Percentiles rank a stretch among this genome's conserved stretches.
Evolutionary conservation across 2,113 vertebrate species (phyloP).

Genomic region (Axis porcinus): DNA sequence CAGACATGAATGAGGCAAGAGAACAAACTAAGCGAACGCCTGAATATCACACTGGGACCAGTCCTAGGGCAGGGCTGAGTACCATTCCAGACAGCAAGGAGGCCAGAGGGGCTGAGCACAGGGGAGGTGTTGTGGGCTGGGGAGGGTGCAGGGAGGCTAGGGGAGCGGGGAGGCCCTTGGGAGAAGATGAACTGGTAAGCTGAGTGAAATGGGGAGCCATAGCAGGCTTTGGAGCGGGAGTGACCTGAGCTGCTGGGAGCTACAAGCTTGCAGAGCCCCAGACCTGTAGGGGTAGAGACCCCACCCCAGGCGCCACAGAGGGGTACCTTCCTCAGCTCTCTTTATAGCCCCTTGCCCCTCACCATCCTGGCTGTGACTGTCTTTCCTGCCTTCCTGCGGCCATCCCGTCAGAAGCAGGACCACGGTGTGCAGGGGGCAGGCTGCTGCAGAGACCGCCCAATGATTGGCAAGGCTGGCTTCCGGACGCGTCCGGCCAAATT

Average conservation of each 20-base stretch:
- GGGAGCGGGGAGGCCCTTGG: background rate
- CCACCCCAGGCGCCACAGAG: background rate
- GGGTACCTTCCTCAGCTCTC: background rate
- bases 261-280: background rate
- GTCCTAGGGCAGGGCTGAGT: background rate
- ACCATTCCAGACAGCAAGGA: background rate
- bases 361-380: background rate
- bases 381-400: background rate
- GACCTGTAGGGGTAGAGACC: background rate
- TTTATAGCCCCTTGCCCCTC: no score
- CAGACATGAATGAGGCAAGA: background rate
- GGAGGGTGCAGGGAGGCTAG: fast-evolving
- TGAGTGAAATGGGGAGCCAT: background rate
- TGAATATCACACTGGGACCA: background rate
- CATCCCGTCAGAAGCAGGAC: background rate
- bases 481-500: fast-evolving
- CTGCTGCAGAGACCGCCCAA: background rate
- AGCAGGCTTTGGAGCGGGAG: background rate
- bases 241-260: background rate
- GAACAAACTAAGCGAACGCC: fast-evolving
- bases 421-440: no score
- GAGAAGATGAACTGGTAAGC: background rate
- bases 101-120: background rate
- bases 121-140: background rate
- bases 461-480: background rate